Conservation (phyloP, 2,888 invertebrate genomes). For the Anorthoa munda region DNA sequence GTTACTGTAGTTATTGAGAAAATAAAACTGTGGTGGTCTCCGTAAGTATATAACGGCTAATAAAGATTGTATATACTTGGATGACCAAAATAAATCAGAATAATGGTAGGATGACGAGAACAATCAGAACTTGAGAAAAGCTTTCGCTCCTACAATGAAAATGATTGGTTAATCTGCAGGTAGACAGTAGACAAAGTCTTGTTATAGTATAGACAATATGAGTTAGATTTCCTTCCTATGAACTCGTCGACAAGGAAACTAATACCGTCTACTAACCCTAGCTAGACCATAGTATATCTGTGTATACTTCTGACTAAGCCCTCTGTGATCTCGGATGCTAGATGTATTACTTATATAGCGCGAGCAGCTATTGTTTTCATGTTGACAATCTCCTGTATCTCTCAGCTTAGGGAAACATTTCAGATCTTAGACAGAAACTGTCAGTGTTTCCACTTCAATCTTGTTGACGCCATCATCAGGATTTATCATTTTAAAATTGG, state of each 20-base stretch:
- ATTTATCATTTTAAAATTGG: no score
- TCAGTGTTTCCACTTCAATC: not conserved
- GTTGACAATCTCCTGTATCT: constrained; percentile 10
- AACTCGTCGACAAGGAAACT: not conserved
- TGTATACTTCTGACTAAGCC: constrained; percentile 17
- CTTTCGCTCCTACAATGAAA: not conserved
- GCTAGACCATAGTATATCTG: not conserved
- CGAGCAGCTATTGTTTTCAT: constrained; percentile 1
- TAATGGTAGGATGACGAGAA: not conserved
- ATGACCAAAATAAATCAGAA: not conserved
- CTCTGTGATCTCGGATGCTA: constrained; percentile 9
- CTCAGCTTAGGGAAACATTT: constrained; percentile 7
- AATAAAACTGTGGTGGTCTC: no score
- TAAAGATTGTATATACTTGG: not conserved
- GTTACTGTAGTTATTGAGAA: not conserved
- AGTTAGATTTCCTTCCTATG: not conserved
- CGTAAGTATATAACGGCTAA: not conserved
- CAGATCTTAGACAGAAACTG: not conserved
- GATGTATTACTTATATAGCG: not conserved
- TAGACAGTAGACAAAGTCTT: not conserved
- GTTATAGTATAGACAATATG: constrained; percentile 4
- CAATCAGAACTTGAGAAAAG: not conserved
- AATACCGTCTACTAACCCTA: not conserved
- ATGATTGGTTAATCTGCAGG: no score
- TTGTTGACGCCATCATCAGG: not conserved